A percentile compares a stretch with the other conserved stretches of the same genome.
Evolutionary conservation across 2,888 invertebrate species (phyloP).

Genomic region (Oscheius sp.): DNA sequence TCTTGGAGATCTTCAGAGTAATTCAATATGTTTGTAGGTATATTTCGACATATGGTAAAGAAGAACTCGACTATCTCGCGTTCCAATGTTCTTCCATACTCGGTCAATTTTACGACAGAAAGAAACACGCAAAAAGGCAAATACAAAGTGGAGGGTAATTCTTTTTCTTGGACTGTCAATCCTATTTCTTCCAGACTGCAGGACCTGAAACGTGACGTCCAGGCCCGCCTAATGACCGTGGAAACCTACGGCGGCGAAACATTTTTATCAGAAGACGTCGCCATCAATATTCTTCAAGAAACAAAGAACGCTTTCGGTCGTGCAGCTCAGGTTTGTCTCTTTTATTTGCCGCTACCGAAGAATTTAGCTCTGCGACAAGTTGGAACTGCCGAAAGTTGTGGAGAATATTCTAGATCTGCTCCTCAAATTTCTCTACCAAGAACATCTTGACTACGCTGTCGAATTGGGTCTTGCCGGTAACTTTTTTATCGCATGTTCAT

Average conservation of each 20-base stretch:
- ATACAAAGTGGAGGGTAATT: slow-evolving; percentile 84
- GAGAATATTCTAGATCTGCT: slow-evolving; percentile 83
- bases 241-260: slow-evolving; percentile 96
- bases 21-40: slow-evolving; percentile 23
- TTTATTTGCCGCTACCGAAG: neutral
- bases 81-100: slow-evolving; percentile 84
- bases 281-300: slow-evolving; percentile 86
- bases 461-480: slow-evolving; percentile 85
- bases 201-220: slow-evolving; percentile 90
- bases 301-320: slow-evolving; percentile 85
- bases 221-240: slow-evolving; percentile 91
- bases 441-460: slow-evolving; percentile 95
- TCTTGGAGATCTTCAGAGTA: slow-evolving; percentile 43
- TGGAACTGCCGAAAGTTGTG: slow-evolving; percentile 82
- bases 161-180: neutral
- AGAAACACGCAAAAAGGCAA: slow-evolving; percentile 93
- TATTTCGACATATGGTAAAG: slow-evolving; percentile 45
- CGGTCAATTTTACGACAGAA: slow-evolving; percentile 88
- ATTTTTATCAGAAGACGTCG: slow-evolving; percentile 92
- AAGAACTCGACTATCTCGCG: slow-evolving; percentile 84
- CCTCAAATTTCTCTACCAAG: slow-evolving; percentile 85
- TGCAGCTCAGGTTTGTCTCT: slow-evolving; percentile 46
- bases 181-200: slow-evolving; percentile 81
- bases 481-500: neutral
- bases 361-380: slow-evolving; percentile 82